Evolutionary conservation across 2,888 invertebrate genomes (phyloP), one percentile per base, ranked within the genome.

Genomic region (Clusia tigrina): DNA sequence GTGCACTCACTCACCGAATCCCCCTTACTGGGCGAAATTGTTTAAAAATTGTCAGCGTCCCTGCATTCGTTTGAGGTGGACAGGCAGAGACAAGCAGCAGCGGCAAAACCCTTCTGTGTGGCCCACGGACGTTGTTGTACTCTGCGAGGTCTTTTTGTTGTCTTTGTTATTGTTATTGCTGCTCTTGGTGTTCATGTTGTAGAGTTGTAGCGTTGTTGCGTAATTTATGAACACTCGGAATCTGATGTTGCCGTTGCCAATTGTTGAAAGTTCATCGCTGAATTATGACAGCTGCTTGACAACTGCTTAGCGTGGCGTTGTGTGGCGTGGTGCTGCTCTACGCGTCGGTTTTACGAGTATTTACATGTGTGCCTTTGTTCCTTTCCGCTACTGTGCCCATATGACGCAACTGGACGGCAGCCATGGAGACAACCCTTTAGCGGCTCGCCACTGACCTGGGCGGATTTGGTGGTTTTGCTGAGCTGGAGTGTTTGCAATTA

Each of bases 251-350:
- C 73, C 74, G 66, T 73, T 69, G 46, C n/a, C 32, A 32, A 32
- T 9, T 32, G 32, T 32, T 32, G 12, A 9, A 32, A 32, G 32
- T 32, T 32, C 32, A 32, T 32, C 61, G 54, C 20, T 57, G 26
- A 46, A 9, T 71, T 67, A 58, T 59, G 76, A 76, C 73, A 73
- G 73, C 75, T 73, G 73, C 73, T 73, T 73, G 73, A 74, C 73
- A 75, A 73, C 76, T 66, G 26, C 71, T 70, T 76, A 72, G 72
- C 76, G 64, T 67, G 55, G 32, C 32, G 32, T 12, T 9, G n/a
- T n/a, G n/a, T n/a, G n/a, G n/a, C n/a, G n/a, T n/a, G n/a, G n/a
- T n/a, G n/a, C n/a, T n/a, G n/a, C n/a, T n/a, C n/a, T n/a, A n/a
- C n/a, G n/a, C n/a, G n/a, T n/a, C n/a, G n/a, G n/a, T n/a, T n/a